Conservation (phyloP, 1,140 invertebrate genomes). For the Pseudomyrmex dendroicus region DNA sequence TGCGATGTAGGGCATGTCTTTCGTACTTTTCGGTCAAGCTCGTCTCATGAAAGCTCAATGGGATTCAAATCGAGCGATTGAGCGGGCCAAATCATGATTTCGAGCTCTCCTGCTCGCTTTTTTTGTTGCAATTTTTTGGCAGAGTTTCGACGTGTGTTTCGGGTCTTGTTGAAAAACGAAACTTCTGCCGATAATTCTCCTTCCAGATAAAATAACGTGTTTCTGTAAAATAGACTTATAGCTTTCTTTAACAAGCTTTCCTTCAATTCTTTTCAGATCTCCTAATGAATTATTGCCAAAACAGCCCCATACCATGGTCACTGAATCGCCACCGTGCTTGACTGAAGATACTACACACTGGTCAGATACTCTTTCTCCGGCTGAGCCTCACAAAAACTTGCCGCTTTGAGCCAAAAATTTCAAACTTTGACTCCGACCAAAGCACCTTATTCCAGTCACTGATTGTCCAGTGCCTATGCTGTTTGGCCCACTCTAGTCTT, state of each 20-base stretch:
- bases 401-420: constrained; percentile 66
- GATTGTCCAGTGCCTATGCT: constrained; percentile 60
- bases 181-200: constrained; percentile 45
- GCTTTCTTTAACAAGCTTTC: constrained; percentile 71
- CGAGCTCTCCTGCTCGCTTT: constrained; percentile 57
- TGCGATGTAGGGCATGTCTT: too few relatives aligned
- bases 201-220: constrained; percentile 63
- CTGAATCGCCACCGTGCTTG: constrained; percentile 72
- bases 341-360: constrained; percentile 70
- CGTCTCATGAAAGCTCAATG: constrained; percentile 3
- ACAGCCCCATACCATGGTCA: constrained; percentile 78
- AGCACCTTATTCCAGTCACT: constrained; percentile 68
- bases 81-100: constrained; percentile 64
- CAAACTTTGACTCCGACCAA: constrained; percentile 71
- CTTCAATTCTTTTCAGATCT: constrained; percentile 73
- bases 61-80: constrained; percentile 6
- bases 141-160: constrained; percentile 73
- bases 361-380: constrained; percentile 57
- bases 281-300: constrained; percentile 72
- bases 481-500: constrained; percentile 60
- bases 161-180: constrained; percentile 78
- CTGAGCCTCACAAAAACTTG: constrained; percentile 61
- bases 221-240: constrained; percentile 68
- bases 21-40: neutral
- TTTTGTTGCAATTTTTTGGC: constrained; percentile 64